Conservation (phyloP, 2,888 invertebrate genomes). For the Nomada flava region DNA sequence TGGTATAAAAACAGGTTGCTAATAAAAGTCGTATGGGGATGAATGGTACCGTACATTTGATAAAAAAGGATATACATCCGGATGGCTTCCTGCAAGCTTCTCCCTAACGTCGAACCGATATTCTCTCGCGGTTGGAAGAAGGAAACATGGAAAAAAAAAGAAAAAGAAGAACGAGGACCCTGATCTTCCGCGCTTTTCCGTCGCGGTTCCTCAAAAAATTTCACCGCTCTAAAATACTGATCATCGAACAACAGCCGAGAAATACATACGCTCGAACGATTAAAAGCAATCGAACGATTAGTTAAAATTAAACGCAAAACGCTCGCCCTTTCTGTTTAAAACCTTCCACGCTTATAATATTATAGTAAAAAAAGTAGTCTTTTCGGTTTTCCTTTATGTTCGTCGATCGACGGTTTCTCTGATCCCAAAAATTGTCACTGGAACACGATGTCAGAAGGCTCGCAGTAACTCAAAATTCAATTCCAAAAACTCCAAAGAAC, state of each 20-base stretch:
- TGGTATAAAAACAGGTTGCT: slow-evolving; percentile 55
- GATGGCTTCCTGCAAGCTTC: neutral
- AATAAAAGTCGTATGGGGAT: slow-evolving; percentile 36
- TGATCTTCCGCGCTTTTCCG: too few species aligned
- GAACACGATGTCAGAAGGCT: slow-evolving; percentile 43
- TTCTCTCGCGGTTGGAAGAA: neutral
- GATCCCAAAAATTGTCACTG: slow-evolving; percentile 53
- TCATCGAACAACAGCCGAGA: slow-evolving; percentile 10
- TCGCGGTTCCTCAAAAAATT: neutral
- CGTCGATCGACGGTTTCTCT: slow-evolving; percentile 15
- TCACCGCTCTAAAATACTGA: slow-evolving; percentile 33
- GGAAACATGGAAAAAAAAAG: neutral
- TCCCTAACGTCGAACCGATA: neutral
- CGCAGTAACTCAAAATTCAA: slow-evolving; percentile 17
- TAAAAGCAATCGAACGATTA: neutral
- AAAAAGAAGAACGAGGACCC: neutral
- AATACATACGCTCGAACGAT: slow-evolving; percentile 15
- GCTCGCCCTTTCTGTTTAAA: slow-evolving; percentile 1
- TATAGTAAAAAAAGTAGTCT: neutral
- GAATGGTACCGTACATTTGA: slow-evolving; percentile 8
- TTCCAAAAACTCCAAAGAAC: slow-evolving; percentile 9
- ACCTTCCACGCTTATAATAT: neutral
- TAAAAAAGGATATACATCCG: slow-evolving; percentile 7
- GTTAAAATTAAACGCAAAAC: slow-evolving; percentile 11
- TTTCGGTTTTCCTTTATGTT: neutral